Base-by-base conservation (phyloP, 1,140 invertebrate species). In the Stegodyphus dumicola region DNA sequence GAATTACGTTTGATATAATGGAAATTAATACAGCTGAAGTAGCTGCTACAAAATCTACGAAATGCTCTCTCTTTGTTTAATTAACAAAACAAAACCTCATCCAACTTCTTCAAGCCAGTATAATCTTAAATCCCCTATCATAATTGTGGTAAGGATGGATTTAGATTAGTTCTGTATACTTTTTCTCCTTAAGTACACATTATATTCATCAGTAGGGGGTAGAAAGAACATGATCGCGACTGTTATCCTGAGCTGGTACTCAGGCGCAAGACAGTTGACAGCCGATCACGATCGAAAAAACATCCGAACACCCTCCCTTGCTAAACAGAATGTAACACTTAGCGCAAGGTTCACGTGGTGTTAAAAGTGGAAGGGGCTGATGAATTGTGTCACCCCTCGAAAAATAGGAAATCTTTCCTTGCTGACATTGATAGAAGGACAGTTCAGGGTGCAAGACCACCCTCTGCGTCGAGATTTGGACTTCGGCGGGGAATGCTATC, bases 181-280 rank as follows among this genome's bases (percentile, higher is more conserved):
- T 33, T 33, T 33, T 33, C 33, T 33, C 33, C 33, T 3, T 3
- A 33, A 33, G 33, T 33, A 33, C 33, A 3, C 33, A 33, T 33
- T 33, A 33, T 33, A 33, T 33, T 33, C 33, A 1, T 33, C 33
- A 33, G 33, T 33, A 33, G 33, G 33, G 33, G 33, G 33, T 33
- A 3, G 56, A 60, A 60, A 15, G 9, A 11, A 5, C 56, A 9
- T 15, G n/a, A 17, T 1, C 65, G 17, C 9, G 65, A 67, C 33
- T 73, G 67, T 48, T 60, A 73, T 48, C 73, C 78, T 56, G 18
- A 53, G 15, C 33, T 33, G 33, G 33, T 33, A 33, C 33, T 33
- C 33, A 73, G 78, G 78, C 78, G 78, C 70, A 81, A 73, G 73
- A 7, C 69, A 81, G 78, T 73, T 81, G 78, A 81, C 78, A 81